Conservation (phyloP, 2,113 vertebrate species). For the Heterocephalus glaber region DNA sequence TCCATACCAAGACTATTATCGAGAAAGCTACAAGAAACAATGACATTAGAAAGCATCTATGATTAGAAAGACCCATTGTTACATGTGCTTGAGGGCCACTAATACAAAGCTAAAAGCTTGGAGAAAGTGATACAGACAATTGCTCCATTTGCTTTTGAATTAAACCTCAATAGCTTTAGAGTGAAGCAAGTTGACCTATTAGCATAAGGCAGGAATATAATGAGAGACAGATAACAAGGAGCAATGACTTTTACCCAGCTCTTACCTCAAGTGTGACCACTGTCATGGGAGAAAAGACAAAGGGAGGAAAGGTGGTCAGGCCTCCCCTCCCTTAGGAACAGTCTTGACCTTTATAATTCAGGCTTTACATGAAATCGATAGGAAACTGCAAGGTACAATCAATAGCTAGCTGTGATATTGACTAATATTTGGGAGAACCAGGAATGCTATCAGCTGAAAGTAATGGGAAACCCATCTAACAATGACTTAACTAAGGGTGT, state of each 20-base stretch:
- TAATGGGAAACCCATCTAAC: not conserved
- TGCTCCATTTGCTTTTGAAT: not conserved
- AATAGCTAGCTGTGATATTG: not conserved
- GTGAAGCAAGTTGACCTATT: not conserved
- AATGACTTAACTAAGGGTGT: not conserved
- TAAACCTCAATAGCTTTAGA: not conserved
- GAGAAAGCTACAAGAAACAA: not conserved
- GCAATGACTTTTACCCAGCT: not conserved
- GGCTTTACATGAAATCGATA: not conserved
- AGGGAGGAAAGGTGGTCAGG: not conserved
- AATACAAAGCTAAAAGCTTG: slow-evolving; percentile 22
- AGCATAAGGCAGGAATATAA: not conserved
- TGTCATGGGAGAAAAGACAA: not conserved
- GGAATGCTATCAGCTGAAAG: not conserved
- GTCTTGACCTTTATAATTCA: not conserved
- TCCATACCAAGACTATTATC: not conserved
- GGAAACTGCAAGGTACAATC: not conserved
- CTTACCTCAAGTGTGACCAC: not conserved
- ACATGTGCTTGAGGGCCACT: not conserved
- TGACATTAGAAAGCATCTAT: not conserved
- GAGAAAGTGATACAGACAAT: not conserved
- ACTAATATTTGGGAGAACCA: not conserved
- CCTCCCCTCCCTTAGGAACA: not conserved
- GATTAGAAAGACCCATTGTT: not conserved
- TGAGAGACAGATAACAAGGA: not conserved